phyloP scores from a whole-genome alignment of 2,797 vertebrate genomes.

The Masticophis lateralis region DNA sequence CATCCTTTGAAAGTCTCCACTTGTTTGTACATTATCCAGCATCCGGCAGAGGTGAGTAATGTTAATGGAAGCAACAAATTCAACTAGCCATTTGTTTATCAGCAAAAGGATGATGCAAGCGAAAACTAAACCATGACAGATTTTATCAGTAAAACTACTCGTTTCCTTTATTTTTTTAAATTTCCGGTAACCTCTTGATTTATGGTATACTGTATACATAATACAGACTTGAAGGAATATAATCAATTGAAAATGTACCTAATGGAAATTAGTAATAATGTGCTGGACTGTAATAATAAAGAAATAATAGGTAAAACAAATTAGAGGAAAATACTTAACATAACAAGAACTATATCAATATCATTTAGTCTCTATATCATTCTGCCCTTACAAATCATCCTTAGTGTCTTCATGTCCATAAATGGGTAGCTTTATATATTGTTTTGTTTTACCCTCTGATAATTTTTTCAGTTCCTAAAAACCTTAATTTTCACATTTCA shows the following conservation, averaged over 20 bases:
- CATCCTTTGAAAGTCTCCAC: slow-evolving; percentile 88
- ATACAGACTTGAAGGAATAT: neutral
- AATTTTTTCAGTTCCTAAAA: neutral
- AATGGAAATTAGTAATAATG: neutral
- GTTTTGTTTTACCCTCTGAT: neutral
- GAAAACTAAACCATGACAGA: neutral
- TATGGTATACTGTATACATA: neutral
- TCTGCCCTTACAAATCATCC: neutral
- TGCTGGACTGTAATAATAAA: neutral
- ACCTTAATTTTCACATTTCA: neutral
- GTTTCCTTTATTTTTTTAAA: neutral
- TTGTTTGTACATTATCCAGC: slow-evolving; percentile 91
- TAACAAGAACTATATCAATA: neutral
- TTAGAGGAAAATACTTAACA: neutral
- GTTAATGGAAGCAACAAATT: slow-evolving; percentile 28
- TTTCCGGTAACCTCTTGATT: neutral
- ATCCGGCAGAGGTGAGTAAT: slow-evolving; percentile 93
- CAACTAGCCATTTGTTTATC: neutral
- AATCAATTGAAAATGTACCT: neutral
- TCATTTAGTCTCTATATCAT: neutral
- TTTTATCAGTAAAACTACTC: neutral
- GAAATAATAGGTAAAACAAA: neutral
- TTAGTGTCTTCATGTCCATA: neutral
- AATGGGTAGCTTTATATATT: neutral
- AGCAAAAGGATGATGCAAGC: slow-evolving; percentile 14